These are phyloP conservation scores for Reinhardtius hippoglossoides DNA, from an alignment of 2,113 vertebrate species.

Conservation along the genomic window DNA sequence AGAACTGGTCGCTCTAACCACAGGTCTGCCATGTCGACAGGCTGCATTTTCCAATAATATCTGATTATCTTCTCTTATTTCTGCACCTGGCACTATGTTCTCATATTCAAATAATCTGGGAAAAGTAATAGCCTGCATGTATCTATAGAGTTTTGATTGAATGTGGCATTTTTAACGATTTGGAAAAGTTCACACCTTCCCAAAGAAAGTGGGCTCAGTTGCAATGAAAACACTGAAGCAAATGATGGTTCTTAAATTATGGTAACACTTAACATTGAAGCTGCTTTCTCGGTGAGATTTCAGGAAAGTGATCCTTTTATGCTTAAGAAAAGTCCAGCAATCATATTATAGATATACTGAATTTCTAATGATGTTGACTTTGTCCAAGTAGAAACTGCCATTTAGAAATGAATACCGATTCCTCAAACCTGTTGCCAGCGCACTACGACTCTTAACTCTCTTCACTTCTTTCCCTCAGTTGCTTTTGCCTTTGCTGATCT, in stretches of 20 bases:
- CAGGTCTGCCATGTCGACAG: conserved; percentile 22
- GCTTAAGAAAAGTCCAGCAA: not conserved
- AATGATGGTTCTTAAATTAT: conserved; percentile 39
- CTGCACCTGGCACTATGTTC: conserved; percentile 42
- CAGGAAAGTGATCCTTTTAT: not conserved
- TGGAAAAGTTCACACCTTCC: conserved; percentile 59
- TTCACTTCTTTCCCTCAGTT: not conserved
- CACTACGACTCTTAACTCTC: not conserved
- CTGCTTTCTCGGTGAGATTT: not conserved
- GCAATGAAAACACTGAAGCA: conserved; percentile 56
- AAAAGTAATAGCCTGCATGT: conserved; percentile 9
- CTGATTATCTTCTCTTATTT: conserved; percentile 51
- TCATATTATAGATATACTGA: conserved; percentile 1
- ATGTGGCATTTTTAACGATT: conserved; percentile 54
- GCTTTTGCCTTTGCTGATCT: not conserved
- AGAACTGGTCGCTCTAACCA: conserved; percentile 19
- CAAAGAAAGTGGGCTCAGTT: conserved; percentile 53
- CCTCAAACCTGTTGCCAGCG: conserved; percentile 8
- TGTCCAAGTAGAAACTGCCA: not conserved
- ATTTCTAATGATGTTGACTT: not conserved
- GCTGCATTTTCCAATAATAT: conserved; percentile 41
- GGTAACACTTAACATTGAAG: conserved; percentile 4
- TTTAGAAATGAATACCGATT: not conserved
- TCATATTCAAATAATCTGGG: conserved; percentile 37
- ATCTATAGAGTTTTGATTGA: conserved; percentile 45